A percentile compares a stretch with the other conserved stretches of the same genome.
These are phyloP conservation scores for Nomada lathburiana DNA, from an alignment of 2,888 invertebrate genomes.

Conservation along the genomic window DNA sequence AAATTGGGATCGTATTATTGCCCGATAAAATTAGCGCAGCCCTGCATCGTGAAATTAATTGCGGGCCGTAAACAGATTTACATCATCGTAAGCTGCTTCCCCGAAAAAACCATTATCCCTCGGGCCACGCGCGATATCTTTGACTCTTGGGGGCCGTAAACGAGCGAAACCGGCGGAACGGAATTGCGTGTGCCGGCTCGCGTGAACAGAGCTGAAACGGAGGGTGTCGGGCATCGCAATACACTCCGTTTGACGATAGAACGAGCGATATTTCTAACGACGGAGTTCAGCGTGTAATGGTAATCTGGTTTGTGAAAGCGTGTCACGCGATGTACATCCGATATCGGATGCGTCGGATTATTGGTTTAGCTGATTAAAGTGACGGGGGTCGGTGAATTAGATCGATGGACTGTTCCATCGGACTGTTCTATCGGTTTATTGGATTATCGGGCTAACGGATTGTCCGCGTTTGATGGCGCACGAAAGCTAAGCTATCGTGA, in stretches of 20 bases:
- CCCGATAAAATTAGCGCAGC: background rate
- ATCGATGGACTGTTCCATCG: background rate
- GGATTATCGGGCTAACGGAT: slow-evolving; percentile 2
- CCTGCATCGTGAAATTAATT: slow-evolving; percentile 27
- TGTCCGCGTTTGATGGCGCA: background rate
- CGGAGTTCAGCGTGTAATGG: too few relatives aligned
- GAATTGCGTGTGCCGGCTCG: slow-evolving; percentile 26
- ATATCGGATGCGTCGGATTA: background rate
- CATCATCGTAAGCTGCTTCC: slow-evolving; percentile 41
- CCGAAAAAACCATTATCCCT: slow-evolving; percentile 52
- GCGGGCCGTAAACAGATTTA: slow-evolving; percentile 49
- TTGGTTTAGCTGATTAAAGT: background rate
- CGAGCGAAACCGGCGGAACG: slow-evolving; percentile 51
- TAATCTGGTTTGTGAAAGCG: background rate
- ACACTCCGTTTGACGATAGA: background rate
- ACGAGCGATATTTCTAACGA: background rate
- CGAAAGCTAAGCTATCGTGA: background rate
- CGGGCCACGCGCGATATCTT: slow-evolving; percentile 28
- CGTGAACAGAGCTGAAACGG: slow-evolving; percentile 39
- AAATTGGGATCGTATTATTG: background rate
- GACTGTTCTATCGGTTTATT: background rate
- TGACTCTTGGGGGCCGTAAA: slow-evolving; percentile 46
- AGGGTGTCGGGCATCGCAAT: slow-evolving; percentile 56
- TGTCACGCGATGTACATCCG: background rate
- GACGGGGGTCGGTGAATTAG: background rate